These are phyloP conservation scores for Poliocrania exsul DNA, from an alignment of 2,797 vertebrate species.

Conservation along the genomic window DNA sequence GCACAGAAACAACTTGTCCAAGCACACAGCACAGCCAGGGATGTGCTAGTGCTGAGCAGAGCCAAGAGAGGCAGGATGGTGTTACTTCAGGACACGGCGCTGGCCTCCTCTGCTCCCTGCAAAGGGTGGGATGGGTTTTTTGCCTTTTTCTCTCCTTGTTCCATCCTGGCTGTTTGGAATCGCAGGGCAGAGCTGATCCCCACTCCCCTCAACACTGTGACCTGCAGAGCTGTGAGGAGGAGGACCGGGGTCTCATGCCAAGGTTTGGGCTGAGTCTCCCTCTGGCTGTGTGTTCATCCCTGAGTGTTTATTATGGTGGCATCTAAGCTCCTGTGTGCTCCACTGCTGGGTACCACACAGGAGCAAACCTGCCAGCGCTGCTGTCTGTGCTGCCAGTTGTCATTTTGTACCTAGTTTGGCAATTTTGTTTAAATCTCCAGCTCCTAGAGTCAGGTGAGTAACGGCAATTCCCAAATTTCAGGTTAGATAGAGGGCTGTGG, in stretches of 20 bases:
- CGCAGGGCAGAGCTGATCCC: neutral
- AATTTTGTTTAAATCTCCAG: neutral
- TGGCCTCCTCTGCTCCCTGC: neutral
- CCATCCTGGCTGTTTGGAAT: neutral
- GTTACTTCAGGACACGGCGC: slow-evolving; percentile 28
- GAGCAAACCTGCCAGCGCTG: neutral
- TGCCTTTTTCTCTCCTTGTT: neutral
- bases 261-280: neutral
- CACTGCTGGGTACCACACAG: fast-evolving
- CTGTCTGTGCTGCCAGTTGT: neutral
- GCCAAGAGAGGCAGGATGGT: slow-evolving; percentile 10
- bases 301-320: neutral
- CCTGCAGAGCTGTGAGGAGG: fast-evolving
- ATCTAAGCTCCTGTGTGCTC: neutral
- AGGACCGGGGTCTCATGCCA: fast-evolving
- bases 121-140: neutral
- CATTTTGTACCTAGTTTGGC: fast-evolving
- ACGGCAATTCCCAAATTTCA: neutral
- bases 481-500: neutral
- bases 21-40: neutral
- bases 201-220: fast-evolving
- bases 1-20: neutral
- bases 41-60: neutral
- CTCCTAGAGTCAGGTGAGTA: neutral
- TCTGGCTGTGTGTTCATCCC: neutral